A percentile compares a stretch with the other conserved stretches of the same genome.
Conservation (phyloP, 2,888 invertebrate genomes). For the Dynastes tityus region DNA sequence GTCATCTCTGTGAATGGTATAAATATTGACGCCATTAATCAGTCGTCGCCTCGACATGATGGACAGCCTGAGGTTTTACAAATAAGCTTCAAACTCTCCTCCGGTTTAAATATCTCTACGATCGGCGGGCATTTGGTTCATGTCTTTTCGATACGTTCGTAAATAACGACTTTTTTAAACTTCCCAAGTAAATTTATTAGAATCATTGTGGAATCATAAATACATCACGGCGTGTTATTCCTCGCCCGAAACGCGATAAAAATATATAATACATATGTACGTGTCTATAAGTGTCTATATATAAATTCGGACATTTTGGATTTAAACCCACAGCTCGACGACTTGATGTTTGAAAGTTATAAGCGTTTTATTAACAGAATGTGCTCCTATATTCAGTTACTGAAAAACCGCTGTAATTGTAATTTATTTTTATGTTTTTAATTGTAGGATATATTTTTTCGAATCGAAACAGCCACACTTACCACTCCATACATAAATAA, state of each 20-base stretch:
- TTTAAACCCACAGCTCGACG: slow-evolving; percentile 31
- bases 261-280: slow-evolving; percentile 45
- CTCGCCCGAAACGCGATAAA: slow-evolving; percentile 43
- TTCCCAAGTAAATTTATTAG: slow-evolving; percentile 58
- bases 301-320: slow-evolving; percentile 45
- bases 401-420: slow-evolving; percentile 21
- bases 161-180: slow-evolving; percentile 58
- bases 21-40: slow-evolving; percentile 71
- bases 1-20: slow-evolving; percentile 64
- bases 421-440: slow-evolving; percentile 13
- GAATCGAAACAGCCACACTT: no score
- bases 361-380: slow-evolving; percentile 48
- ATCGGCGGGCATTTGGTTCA: slow-evolving; percentile 58
- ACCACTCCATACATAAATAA: no score
- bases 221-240: slow-evolving; percentile 52
- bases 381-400: neutral
- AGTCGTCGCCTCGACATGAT: slow-evolving; percentile 63
- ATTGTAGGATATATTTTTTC: no score
- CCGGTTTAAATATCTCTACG: slow-evolving; percentile 55
- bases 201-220: slow-evolving; percentile 58
- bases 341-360: slow-evolving; percentile 50
- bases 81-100: slow-evolving; percentile 57
- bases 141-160: slow-evolving; percentile 60
- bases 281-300: slow-evolving; percentile 49
- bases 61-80: slow-evolving; percentile 62